Percentiles rank a stretch among this genome's conserved stretches.
These are phyloP conservation scores for Mercenaria mercenaria DNA, from an alignment of 1,140 invertebrate species.

Conservation along the genomic window DNA sequence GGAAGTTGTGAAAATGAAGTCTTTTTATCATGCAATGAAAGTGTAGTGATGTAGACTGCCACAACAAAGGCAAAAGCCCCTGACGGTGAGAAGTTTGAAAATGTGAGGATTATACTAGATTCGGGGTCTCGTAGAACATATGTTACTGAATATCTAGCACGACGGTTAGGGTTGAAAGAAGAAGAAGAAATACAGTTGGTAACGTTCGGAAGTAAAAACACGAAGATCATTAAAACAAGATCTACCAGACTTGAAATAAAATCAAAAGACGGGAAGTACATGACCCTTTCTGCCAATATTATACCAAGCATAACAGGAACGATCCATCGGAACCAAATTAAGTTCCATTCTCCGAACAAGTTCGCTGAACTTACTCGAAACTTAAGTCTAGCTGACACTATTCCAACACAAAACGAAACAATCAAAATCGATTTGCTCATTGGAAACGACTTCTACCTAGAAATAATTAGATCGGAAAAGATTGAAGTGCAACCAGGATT, in stretches of 20 bases:
- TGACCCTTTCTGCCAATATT: neutral
- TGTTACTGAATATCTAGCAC: neutral
- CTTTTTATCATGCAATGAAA: constrained; percentile 1
- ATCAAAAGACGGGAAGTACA: neutral
- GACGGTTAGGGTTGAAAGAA: neutral
- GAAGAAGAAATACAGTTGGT: neutral
- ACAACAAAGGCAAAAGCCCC: neutral
- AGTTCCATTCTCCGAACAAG: neutral
- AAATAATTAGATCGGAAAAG: neutral
- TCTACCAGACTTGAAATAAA: neutral
- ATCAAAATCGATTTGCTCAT: neutral
- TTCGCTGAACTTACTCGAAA: neutral
- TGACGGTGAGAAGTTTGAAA: neutral
- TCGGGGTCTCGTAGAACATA: constrained; percentile 18
- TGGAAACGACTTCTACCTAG: constrained; percentile 3
- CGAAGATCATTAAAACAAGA: neutral
- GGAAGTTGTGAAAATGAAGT: neutral
- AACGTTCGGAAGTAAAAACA: constrained; percentile 1
- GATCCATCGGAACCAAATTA: neutral
- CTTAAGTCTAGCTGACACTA: neutral
- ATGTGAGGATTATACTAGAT: neutral
- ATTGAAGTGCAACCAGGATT: neutral
- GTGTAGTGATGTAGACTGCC: neutral
- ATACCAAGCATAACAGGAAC: neutral
- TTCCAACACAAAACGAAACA: neutral